phyloP scores from a whole-genome alignment of 2,888 invertebrate species.

The Cactoblastis cactorum region DNA sequence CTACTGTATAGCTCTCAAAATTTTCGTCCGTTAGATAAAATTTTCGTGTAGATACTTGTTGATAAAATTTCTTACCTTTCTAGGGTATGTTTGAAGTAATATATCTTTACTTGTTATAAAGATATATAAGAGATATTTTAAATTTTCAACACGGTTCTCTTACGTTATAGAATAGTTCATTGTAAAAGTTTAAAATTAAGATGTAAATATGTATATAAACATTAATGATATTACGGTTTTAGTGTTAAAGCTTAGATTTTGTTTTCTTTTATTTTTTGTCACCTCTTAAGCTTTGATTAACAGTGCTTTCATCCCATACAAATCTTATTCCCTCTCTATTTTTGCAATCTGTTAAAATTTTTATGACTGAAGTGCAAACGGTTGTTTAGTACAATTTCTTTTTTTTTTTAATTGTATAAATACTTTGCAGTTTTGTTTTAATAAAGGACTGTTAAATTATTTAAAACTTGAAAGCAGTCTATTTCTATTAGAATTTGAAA shows the following conservation, averaged over 20 bases:
- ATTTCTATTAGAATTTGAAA: conserved; percentile 1
- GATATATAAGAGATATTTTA: conserved; percentile 30
- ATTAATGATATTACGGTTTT: conserved; percentile 65
- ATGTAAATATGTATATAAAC: conserved; percentile 77
- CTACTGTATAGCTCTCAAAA: conserved; percentile 51
- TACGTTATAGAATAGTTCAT: conserved; percentile 50
- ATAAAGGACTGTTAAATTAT: neutral
- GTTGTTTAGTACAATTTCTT: neutral
- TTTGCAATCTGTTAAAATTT: neutral
- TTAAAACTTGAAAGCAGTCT: neutral
- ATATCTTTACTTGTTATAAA: conserved; percentile 25
- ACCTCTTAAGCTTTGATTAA: conserved; percentile 14
- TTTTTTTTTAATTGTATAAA: neutral
- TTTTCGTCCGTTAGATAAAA: conserved; percentile 59
- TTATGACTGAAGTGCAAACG: neutral
- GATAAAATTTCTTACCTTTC: conserved; percentile 35
- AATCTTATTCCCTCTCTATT: neutral
- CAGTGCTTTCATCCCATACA: neutral
- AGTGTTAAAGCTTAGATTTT: conserved; percentile 53
- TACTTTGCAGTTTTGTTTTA: neutral
- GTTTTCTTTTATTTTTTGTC: conserved; percentile 40
- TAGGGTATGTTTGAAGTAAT: conserved; percentile 27
- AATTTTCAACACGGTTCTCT: conserved; percentile 46
- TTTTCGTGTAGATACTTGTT: conserved; percentile 36
- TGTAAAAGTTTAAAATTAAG: conserved; percentile 52